A percentile compares a stretch with the other conserved stretches of the same genome.
Conservation (phyloP, 2,797 vertebrate genomes). For the Telmatherina bonti region DNA sequence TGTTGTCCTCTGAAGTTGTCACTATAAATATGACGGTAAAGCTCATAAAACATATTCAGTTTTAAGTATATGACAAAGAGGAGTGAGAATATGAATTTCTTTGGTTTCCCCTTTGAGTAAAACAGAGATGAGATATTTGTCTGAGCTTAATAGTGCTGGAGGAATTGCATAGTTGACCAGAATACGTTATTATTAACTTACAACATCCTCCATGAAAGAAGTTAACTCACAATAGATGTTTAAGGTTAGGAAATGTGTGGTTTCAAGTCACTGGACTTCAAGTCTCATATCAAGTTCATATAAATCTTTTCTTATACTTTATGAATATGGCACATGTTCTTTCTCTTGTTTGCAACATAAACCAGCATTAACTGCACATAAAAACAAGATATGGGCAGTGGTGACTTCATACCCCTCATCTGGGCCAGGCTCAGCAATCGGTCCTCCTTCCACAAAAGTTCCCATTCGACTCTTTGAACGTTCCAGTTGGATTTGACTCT, state of each 20-base stretch:
- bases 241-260: background rate
- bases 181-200: background rate
- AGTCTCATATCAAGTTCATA: background rate
- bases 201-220: background rate
- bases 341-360: no score
- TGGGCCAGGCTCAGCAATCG: conserved; percentile 65
- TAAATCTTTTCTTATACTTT: background rate
- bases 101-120: background rate
- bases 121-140: background rate
- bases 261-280: no score
- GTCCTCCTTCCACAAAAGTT: conserved; percentile 74
- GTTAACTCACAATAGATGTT: background rate
- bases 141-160: background rate
- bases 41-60: no score
- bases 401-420: conserved; percentile 80
- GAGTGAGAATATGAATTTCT: background rate
- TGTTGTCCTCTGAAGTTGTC: no score
- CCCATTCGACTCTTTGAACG: conserved; percentile 83
- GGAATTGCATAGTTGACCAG: background rate
- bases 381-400: background rate
- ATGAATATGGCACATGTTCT: no score
- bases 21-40: no score
- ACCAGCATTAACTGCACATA: background rate
- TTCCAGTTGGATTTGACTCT: conserved; percentile 82
- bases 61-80: background rate